Evolutionary conservation across 1,140 invertebrate species (phyloP).

Genomic region (Meteorus sp.): DNA sequence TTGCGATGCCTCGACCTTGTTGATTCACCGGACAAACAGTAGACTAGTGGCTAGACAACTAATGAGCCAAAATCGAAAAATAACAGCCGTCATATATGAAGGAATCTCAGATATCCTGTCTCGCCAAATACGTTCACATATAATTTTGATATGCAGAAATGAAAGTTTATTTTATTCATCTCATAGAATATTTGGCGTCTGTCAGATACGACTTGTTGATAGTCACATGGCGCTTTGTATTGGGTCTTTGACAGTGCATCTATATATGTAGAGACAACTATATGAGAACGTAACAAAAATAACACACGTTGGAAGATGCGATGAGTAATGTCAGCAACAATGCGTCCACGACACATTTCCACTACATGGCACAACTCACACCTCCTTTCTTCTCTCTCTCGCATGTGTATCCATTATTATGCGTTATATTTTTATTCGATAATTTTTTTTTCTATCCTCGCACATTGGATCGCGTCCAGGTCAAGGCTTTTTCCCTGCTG

Average conservation of each 20-base stretch:
- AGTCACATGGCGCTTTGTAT: no score
- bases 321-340: slow-evolving; percentile 29
- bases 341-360: slow-evolving; percentile 35
- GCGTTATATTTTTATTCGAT: neutral
- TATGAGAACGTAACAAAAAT: slow-evolving; percentile 2
- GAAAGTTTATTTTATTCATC: neutral
- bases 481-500: no score
- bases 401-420: slow-evolving; percentile 9
- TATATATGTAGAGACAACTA: neutral
- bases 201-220: neutral
- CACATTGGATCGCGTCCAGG: neutral
- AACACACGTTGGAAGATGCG: slow-evolving; percentile 8
- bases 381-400: slow-evolving; percentile 19
- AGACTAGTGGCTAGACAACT: neutral
- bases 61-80: neutral
- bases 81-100: no score
- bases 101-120: neutral
- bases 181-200: slow-evolving; percentile 2
- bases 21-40: neutral
- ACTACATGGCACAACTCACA: neutral
- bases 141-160: neutral
- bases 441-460: slow-evolving; percentile 4
- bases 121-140: neutral
- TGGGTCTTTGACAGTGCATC: neutral
- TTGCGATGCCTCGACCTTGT: slow-evolving; percentile 22